phyloP scores from a whole-genome alignment of 2,797 vertebrate species.

The Ambastaia sidthimunki region DNA sequence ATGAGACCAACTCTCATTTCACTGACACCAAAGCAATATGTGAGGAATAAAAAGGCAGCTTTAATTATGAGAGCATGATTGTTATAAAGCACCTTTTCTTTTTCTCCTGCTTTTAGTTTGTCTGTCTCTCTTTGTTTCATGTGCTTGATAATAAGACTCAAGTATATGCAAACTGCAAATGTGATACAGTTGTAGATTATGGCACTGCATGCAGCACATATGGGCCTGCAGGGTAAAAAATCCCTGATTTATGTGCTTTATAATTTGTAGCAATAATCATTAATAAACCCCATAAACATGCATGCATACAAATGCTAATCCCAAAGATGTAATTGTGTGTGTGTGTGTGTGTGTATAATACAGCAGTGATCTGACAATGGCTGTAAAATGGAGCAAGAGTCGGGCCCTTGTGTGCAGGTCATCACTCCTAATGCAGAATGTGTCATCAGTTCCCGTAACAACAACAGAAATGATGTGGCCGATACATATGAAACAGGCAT shows the following conservation, averaged over 20 bases:
- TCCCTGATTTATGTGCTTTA: neutral
- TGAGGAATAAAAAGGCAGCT: conserved; percentile 63
- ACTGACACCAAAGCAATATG: conserved; percentile 69
- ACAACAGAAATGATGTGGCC: conserved; percentile 94
- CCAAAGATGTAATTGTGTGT: conserved; percentile 17
- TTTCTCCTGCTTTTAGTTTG: conserved; percentile 44
- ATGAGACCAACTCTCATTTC: conserved; percentile 68
- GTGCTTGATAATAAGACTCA: conserved; percentile 51
- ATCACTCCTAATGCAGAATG: conserved; percentile 98
- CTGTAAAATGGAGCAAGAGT: conserved; percentile 92
- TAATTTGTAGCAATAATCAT: neutral
- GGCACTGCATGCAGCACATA: neutral
- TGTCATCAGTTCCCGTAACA: conserved; percentile 99
- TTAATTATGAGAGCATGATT: conserved; percentile 70
- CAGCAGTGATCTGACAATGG: conserved; percentile 84
- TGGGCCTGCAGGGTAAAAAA: neutral
- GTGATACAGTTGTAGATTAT: conserved; percentile 14
- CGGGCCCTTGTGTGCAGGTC: conserved; percentile 91
- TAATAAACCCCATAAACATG: conserved; percentile 1
- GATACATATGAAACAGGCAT: conserved; percentile 99
- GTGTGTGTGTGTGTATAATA: conserved; percentile 45
- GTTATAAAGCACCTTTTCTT: conserved; percentile 61
- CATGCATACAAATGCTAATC: neutral
- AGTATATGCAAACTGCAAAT: conserved; percentile 44
- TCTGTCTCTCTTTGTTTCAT: conserved; percentile 62